phyloP scores from a whole-genome alignment of 2,888 invertebrate species.

The Acholoe squamosa region DNA sequence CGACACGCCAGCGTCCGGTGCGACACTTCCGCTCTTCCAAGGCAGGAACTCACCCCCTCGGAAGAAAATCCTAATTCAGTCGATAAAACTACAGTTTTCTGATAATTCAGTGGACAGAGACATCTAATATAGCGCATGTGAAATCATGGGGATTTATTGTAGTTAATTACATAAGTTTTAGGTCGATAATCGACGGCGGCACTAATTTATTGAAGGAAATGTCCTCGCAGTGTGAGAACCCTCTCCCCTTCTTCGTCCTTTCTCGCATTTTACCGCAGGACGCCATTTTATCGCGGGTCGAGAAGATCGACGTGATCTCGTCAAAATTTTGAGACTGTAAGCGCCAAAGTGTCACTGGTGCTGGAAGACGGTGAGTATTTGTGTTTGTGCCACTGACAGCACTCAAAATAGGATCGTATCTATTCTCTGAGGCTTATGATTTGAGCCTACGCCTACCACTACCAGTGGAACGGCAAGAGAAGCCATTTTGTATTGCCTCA shows the following conservation, averaged over 20 bases:
- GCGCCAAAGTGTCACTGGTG: constrained; percentile 70
- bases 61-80: neutral
- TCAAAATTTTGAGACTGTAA: constrained; percentile 71
- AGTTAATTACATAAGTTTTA: neutral
- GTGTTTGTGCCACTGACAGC: neutral
- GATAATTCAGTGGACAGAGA: neutral
- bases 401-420: neutral
- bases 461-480: constrained; percentile 11
- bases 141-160: neutral
- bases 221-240: neutral
- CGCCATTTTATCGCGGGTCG: constrained; percentile 81
- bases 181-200: neutral
- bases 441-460: neutral
- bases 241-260: constrained; percentile 77
- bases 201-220: neutral
- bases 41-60: neutral
- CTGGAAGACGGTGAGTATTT: neutral
- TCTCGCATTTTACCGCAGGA: constrained; percentile 81
- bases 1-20: neutral
- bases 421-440: neutral
- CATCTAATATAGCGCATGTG: neutral
- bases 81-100: neutral
- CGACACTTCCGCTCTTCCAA: constrained; percentile 11
- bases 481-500: constrained; percentile 31
- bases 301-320: constrained; percentile 80